These are phyloP conservation scores for Nymphalis polychloros DNA, from an alignment of 2,888 invertebrate genomes.

Conservation along the genomic window DNA sequence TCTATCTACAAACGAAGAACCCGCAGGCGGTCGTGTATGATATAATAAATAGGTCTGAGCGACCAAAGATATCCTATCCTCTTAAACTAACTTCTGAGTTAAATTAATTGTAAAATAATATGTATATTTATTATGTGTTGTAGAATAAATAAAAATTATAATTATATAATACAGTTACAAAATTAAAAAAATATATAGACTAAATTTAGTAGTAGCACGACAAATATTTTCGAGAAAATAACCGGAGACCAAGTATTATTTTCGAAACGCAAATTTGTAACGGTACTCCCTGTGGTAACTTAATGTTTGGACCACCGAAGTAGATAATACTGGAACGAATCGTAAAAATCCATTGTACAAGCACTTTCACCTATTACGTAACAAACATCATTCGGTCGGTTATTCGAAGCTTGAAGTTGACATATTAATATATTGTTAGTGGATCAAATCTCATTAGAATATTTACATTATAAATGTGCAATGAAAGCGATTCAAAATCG, in stretches of 20 bases:
- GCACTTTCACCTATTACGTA: constrained; percentile 29
- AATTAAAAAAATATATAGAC: neutral
- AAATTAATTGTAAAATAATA: neutral
- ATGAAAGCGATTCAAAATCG: no score
- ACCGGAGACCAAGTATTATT: constrained; percentile 48
- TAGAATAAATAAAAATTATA: neutral
- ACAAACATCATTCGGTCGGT: constrained; percentile 15
- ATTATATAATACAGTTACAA: neutral
- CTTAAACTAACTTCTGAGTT: neutral
- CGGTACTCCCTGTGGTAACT: constrained; percentile 52
- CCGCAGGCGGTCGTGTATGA: constrained; percentile 26
- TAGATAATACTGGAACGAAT: constrained; percentile 56
- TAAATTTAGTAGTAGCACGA: constrained; percentile 36
- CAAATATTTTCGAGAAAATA: constrained; percentile 55
- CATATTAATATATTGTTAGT: constrained; percentile 31
- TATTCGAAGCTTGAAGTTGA: constrained; percentile 14
- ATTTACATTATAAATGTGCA: neutral
- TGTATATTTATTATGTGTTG: no score
- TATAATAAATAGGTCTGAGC: constrained; percentile 29
- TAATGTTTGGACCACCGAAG: constrained; percentile 59
- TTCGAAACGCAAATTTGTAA: constrained; percentile 63
- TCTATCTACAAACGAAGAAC: constrained; percentile 22
- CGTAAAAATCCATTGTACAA: constrained; percentile 52
- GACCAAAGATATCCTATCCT: constrained; percentile 12
- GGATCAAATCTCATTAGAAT: constrained; percentile 33